Evolutionary conservation across 2,888 invertebrate species (phyloP), one percentile per base, ranked within the genome.

Genomic region (Spicauda simplicius): DNA sequence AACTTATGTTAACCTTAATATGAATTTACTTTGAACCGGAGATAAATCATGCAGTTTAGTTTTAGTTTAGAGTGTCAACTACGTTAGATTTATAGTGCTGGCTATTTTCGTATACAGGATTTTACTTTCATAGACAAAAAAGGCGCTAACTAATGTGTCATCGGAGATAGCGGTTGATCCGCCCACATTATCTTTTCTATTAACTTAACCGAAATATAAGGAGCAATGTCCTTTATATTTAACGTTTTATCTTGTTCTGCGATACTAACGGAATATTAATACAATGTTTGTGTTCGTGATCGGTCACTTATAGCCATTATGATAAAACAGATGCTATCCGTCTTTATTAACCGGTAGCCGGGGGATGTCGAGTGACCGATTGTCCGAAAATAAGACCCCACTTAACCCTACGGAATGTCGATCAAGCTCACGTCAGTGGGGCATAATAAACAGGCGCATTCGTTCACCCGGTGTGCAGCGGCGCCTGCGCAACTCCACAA

Each of bases 141-240:
- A 64, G 41, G 48, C 59, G 69, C 72, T 73, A 72, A 73, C 64
- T 41, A 68, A 70, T 69, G 70, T 69, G 76, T 74, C 73, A 76
- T 54, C 63, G 58, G 60, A 74, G 79, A 83, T 81, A 82, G 74
- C 74, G 77, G 56, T 66, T 64, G 72, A 58, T 63, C 61, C 25
- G 20, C 53, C 41, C 41, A 37, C 64, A 68, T 62, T 77, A 72
- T 74, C 70, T 71, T 50, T 48, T 64, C 41, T 86, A 83, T 90
- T 88, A 81, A 83, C 79, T 74, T 89, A 80, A 86, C 89, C 89
- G 85, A 78, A 77, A 86, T 86, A 83, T 74, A 75, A 80, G 80
- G 86, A 84, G 81, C 86, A 87, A 84, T 76, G 87, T 82, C 84
- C 82, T 82, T 75, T 74, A n/a, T 71, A 45, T 52, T 55, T 33